A percentile compares a stretch with the other conserved stretches of the same genome.
Evolutionary conservation across 2,113 vertebrate species (phyloP).

Genomic region (Furnarius figulus): DNA sequence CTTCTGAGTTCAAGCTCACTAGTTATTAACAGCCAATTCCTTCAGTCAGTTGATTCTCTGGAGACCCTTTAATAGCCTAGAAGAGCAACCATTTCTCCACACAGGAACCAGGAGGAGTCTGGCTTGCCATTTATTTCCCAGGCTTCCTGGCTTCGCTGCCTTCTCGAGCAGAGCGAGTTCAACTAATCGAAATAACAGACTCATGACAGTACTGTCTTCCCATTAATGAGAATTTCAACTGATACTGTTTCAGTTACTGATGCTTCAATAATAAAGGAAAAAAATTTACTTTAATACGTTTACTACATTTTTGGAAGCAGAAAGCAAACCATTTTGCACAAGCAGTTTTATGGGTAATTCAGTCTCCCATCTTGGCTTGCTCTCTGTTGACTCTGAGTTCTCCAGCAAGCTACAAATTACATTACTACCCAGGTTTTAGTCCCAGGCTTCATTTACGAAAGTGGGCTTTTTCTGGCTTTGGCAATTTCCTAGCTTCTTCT

Average conservation of each 20-base stretch:
- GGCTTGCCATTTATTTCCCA: background rate
- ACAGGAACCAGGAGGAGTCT: background rate
- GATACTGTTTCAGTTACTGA: background rate
- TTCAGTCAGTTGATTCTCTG: background rate
- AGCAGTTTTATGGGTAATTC: constrained; percentile 32
- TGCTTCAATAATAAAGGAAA: background rate
- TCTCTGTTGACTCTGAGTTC: background rate
- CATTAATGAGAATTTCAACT: background rate
- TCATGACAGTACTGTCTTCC: background rate
- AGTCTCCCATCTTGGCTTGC: background rate
- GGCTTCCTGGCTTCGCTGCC: background rate
- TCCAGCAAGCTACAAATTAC: constrained; percentile 25
- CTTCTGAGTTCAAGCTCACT: background rate
- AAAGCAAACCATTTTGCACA: background rate
- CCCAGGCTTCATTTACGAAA: constrained; percentile 27
- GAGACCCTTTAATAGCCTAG: background rate
- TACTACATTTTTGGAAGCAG: constrained; percentile 21
- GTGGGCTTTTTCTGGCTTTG: background rate
- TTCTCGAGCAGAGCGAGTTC: background rate
- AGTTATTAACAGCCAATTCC: background rate
- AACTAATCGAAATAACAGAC: constrained; percentile 13
- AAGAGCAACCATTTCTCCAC: background rate
- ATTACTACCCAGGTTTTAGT: constrained; percentile 13
- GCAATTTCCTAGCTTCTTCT: background rate
- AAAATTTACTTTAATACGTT: background rate